Evolutionary conservation across 2,113 vertebrate species (phyloP).

Genomic region (Corythornis vintsioides): DNA sequence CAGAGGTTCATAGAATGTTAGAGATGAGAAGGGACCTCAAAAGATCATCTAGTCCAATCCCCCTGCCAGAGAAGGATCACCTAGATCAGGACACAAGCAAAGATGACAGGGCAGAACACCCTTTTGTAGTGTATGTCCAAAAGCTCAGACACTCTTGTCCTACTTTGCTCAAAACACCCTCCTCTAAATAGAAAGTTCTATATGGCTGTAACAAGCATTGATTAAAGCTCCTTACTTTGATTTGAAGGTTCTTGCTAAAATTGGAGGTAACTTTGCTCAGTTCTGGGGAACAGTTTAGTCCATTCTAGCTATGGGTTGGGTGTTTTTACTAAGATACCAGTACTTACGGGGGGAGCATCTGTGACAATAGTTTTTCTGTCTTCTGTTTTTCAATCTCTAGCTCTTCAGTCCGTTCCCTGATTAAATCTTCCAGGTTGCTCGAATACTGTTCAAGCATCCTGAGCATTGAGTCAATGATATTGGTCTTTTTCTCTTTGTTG

Average conservation of each 20-base stretch:
- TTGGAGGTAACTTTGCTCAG: background rate
- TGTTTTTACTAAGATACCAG: background rate
- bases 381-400: constrained; percentile 95
- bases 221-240: background rate
- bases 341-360: constrained; percentile 93
- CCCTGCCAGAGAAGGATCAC: too few relatives aligned
- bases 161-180: background rate
- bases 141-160: background rate
- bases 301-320: background rate
- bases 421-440: constrained; percentile 92
- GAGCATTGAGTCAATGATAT: constrained; percentile 95
- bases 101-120: background rate
- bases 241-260: background rate
- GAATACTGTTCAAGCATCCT: constrained; percentile 95
- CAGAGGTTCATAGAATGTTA: too few relatives aligned
- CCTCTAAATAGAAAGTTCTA: background rate
- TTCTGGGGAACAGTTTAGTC: background rate
- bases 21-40: too few relatives aligned
- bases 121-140: background rate
- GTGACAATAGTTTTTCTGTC: constrained; percentile 90
- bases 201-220: background rate
- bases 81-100: background rate
- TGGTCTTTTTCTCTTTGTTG: constrained; percentile 94
- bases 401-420: constrained; percentile 89
- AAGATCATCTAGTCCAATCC: too few relatives aligned